phyloP scores from a whole-genome alignment of 1,140 invertebrate genomes.

The Pseudomyrmex pallidus region DNA sequence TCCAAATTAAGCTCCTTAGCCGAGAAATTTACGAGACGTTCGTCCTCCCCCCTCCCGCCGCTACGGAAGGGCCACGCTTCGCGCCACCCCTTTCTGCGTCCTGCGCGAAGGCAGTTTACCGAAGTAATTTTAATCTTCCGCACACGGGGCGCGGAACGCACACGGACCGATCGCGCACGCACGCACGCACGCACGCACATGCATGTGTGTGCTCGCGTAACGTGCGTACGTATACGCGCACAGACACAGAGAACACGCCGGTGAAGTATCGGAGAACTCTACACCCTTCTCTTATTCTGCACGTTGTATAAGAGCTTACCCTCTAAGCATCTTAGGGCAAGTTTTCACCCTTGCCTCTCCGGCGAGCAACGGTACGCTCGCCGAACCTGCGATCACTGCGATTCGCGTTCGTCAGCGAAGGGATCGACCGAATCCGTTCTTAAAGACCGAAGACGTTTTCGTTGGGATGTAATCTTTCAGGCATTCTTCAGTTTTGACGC shows the following conservation, averaged over 20 bases:
- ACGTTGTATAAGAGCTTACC: constrained; percentile 83
- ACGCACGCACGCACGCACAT: not conserved
- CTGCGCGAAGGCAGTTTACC: constrained; percentile 75
- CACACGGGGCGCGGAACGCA: constrained; percentile 64
- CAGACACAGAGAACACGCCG: constrained; percentile 12
- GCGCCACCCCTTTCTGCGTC: constrained; percentile 53
- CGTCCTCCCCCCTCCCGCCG: constrained; percentile 25
- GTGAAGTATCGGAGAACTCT: constrained; percentile 54
- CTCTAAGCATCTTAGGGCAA: constrained; percentile 84
- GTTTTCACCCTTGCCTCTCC: constrained; percentile 83
- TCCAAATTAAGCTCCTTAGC: constrained; percentile 85
- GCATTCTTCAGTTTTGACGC: not conserved
- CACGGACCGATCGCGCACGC: not conserved
- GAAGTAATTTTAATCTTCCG: constrained; percentile 85
- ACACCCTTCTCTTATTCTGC: constrained; percentile 80
- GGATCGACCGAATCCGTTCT: constrained; percentile 17
- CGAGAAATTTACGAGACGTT: constrained; percentile 84
- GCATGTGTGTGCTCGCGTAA: not conserved
- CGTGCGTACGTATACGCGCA: constrained; percentile 1
- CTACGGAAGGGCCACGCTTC: not conserved
- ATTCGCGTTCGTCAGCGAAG: constrained; percentile 32
- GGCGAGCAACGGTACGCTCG: constrained; percentile 47
- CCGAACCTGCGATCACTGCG: constrained; percentile 63
- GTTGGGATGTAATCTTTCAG: not conserved
- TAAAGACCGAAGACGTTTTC: constrained; percentile 9